Conservation (phyloP, 1,140 invertebrate genomes). For the Saccostrea glomerata region DNA sequence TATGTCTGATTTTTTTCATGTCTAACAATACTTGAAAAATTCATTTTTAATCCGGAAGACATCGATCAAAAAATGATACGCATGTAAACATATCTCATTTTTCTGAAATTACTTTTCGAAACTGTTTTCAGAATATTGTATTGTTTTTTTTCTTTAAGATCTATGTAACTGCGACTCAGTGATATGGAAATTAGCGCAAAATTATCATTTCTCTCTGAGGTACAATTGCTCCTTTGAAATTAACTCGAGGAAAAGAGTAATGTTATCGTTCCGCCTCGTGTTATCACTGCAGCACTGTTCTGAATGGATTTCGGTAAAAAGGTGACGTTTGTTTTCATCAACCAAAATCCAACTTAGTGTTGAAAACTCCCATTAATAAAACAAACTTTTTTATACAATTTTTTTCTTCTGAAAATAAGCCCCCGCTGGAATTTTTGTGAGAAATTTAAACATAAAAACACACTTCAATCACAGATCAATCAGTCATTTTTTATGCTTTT, state of each 20-base stretch:
- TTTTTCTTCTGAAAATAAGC: not conserved
- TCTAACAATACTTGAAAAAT: not conserved
- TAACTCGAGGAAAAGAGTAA: not conserved
- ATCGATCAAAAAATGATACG: not conserved
- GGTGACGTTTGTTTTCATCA: not conserved
- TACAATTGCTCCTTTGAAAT: slow-evolving; percentile 17
- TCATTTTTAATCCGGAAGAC: not conserved
- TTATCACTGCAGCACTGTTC: not conserved
- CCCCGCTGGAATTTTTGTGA: not conserved
- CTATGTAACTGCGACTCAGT: not conserved
- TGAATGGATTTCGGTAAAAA: not conserved
- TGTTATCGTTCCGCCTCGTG: not conserved
- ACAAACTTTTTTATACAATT: not conserved
- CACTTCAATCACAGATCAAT: too few species aligned
- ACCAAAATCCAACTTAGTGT: not conserved
- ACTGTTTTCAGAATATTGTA: not conserved
- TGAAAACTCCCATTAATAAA: slow-evolving; percentile 37
- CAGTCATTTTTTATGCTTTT: not conserved
- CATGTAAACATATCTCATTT: too few species aligned
- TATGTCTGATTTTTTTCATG: not conserved
- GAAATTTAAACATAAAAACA: not conserved
- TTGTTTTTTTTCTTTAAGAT: not conserved
- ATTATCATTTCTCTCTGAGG: not conserved
- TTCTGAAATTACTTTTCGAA: too few species aligned
- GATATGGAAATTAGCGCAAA: not conserved